Evolutionary conservation across 2,888 invertebrate species (phyloP), one percentile per base, ranked within the genome.

Genomic region (Pterostichus niger): DNA sequence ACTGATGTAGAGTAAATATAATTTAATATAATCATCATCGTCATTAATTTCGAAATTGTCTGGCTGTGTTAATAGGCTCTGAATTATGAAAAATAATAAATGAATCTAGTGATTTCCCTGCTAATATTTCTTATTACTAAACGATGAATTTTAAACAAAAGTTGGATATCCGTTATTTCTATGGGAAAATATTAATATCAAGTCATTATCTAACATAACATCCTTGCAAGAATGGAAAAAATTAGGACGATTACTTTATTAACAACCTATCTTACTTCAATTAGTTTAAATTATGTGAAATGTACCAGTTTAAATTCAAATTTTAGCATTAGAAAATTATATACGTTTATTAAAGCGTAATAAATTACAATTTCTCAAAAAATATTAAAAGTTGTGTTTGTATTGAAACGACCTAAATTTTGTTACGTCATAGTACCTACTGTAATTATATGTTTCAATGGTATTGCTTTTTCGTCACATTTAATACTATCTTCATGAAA

Each of bases 401-500:
- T 6, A 40, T 40, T 40, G 40, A 40, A 40, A 40, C 40, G 40
- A 40, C 6, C 40, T 40, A 5, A 3, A 7, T 40, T 9, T 7
- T 9, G 40, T 40, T 40, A 3, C 40, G 5, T 7, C 40, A 40
- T 9, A 7, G 6, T 40, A 40, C 0, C 9, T 9, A 40, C 3
- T 40, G 31, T 59, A 59, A 59, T 59, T 59, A 59, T 31, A 59
- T 10, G 59, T 15, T 59, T 59, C 24, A 59, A 31, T 59, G 31
- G 24, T 24, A 24, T 59, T 59, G 17, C 44, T 24, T 71, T 71
- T 71, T 71, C 71, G 71, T 44, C 44, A 71, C 49, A 44, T 24
- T 44, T 35, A 71, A 71, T 71, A 13, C 71, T 46, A 24, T 71
- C 15, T 49, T 71, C 71, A 40, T 71, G 71, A 40, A 44, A 15